Conservation (phyloP, 2,888 invertebrate species). For the Callimorpha dominula region DNA sequence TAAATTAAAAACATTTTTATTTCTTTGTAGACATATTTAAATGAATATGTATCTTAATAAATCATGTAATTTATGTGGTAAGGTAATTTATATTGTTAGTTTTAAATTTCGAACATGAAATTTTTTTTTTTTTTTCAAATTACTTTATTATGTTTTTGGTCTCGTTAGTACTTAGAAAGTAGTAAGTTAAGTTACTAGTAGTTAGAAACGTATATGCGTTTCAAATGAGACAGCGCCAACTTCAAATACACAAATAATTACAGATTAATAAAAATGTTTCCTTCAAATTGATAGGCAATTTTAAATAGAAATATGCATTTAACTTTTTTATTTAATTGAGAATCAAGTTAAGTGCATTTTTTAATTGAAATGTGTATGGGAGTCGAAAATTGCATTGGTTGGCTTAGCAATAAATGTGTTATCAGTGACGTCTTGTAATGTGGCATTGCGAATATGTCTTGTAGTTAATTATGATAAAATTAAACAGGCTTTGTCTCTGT, state of each 20-base stretch:
- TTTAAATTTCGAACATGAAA: too few species aligned
- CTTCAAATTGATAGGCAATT: not conserved
- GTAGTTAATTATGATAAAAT: not conserved
- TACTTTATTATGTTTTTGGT: too few species aligned
- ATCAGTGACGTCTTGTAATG: not conserved
- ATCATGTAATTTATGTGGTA: too few species aligned
- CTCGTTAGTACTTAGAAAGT: too few species aligned
- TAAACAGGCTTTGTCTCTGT: not conserved
- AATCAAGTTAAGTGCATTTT: conserved; percentile 1
- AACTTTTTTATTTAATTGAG: conserved; percentile 6
- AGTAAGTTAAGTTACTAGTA: too few species aligned
- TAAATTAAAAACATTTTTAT: too few species aligned
- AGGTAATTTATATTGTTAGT: too few species aligned
- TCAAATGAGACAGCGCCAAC: too few species aligned
- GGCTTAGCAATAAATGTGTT: not conserved
- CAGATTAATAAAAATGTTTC: not conserved
- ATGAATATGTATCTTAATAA: too few species aligned
- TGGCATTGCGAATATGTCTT: not conserved
- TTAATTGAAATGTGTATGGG: not conserved
- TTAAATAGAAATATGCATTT: not conserved
- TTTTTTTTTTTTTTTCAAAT: too few species aligned
- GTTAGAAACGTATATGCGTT: too few species aligned
- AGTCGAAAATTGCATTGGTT: not conserved
- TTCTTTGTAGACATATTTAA: too few species aligned
- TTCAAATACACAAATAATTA: not conserved